Evolutionary conservation across 2,113 vertebrate species (phyloP).

Genomic region (Etheostoma cragini): DNA sequence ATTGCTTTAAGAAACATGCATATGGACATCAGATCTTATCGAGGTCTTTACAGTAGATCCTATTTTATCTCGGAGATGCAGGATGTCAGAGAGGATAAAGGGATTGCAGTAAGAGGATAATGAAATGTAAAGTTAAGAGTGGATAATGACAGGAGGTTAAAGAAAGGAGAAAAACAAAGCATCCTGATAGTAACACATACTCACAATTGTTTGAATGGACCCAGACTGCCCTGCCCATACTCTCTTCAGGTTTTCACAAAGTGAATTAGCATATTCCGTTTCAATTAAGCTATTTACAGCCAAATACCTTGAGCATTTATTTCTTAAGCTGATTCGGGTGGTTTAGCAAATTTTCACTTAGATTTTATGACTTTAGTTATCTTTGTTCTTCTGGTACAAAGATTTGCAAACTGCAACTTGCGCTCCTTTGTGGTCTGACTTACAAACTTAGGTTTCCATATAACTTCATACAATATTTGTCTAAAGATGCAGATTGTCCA

Average conservation of each 20-base stretch:
- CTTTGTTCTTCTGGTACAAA: conserved; percentile 18
- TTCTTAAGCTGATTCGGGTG: background rate
- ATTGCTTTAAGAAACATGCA: background rate
- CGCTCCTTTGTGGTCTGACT: background rate
- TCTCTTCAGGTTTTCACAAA: background rate
- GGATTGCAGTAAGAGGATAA: conserved; percentile 77
- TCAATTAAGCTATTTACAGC: background rate
- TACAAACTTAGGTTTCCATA: background rate
- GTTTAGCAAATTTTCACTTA: conserved; percentile 9
- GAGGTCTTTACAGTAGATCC: conserved; percentile 21
- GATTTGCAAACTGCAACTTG: conserved; percentile 6
- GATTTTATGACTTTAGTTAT: conserved; percentile 18
- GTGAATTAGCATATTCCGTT: background rate
- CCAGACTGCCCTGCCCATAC: background rate
- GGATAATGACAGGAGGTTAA: conserved; percentile 63
- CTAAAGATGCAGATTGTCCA: conserved; percentile 4
- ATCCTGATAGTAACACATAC: background rate
- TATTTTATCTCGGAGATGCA: conserved; percentile 51
- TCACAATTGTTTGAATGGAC: conserved; percentile 11
- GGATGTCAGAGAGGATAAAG: conserved; percentile 56
- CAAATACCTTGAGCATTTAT: background rate
- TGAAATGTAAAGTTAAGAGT: conserved; percentile 63
- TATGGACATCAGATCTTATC: conserved; percentile 7
- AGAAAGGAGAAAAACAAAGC: conserved; percentile 42
- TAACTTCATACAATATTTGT: background rate